Base-by-base conservation (phyloP, 2,888 invertebrate genomes). In the Cryptus armator region DNA sequence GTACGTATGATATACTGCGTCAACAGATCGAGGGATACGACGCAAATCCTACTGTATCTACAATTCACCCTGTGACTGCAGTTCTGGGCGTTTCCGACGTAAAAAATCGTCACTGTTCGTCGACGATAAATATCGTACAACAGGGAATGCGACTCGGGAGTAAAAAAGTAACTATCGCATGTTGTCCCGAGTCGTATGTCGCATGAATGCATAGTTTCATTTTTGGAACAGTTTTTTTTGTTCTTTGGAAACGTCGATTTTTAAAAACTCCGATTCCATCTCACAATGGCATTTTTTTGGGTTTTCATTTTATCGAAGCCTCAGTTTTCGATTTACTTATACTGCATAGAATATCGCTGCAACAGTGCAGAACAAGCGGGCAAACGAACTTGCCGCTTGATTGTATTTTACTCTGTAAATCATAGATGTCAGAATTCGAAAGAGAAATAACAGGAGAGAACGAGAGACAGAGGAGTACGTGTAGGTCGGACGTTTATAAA, bases 11-110 rank as follows among this genome's bases (percentile, higher is more conserved):
- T 66, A 66, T 46, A 48, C 71, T 29, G 67, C 51, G 24, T 16
- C 48, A 59, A 48, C 19, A 46, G 53, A 46, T 32, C 70, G 64
- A 64, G 79, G 80, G 48, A 70, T 59, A 48, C 77, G 16, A 59
- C 14, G 29, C 75, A 43, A 72, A 83, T 79, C 66, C 43, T 71
- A 46, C 76, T 82, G 70, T 66, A 72, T 77, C 81, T 56, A 64
- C 62, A 64, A 71, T 83, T 62, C 75, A 71, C 48, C 53, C 44
- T 24, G 59, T 56, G 59, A 79, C 68, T 76, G 24, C 59, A 48
- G 12, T 19, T 29, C 67, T 84, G 84, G 84, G 84, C 84, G 84
- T 84, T 68, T 68, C 62, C 68, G 59, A 24, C 53, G 72, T 77
- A 29, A 62, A 62, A 56, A 56, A 56, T 56, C 10, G 19, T 56